Evolutionary conservation across 1,140 invertebrate genomes (phyloP).

Genomic region (Calephelis nemesis): DNA sequence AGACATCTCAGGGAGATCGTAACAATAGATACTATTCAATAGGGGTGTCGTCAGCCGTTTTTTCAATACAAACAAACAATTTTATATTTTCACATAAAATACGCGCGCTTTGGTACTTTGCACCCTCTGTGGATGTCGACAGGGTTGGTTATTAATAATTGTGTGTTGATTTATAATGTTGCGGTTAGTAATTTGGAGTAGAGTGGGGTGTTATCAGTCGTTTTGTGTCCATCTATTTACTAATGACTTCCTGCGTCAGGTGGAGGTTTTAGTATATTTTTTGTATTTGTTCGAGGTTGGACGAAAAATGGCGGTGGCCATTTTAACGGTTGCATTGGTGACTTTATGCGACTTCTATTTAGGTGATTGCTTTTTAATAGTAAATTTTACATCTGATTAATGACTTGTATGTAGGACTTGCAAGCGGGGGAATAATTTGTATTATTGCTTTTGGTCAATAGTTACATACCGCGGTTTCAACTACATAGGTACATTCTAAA

Average conservation of each 20-base stretch:
- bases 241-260: conserved; percentile 77
- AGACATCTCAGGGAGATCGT: conserved; percentile 56
- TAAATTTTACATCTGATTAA: conserved; percentile 8
- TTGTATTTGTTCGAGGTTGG: conserved; percentile 32
- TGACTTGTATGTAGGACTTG: conserved; percentile 7
- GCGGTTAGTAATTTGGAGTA: conserved; percentile 60
- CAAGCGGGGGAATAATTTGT: conserved; percentile 2
- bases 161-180: conserved; percentile 21
- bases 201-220: conserved; percentile 63
- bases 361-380: conserved; percentile 15
- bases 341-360: neutral
- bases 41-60: conserved; percentile 65
- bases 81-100: conserved; percentile 27
- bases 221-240: conserved; percentile 73
- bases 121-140: conserved; percentile 21
- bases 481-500: too few species aligned
- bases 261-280: conserved; percentile 54
- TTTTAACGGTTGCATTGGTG: conserved; percentile 4
- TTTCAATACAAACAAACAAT: conserved; percentile 50
- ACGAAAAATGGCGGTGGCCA: conserved; percentile 26
- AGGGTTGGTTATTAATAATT: conserved; percentile 26
- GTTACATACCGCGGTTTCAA: too few species aligned
- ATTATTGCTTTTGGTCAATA: neutral
- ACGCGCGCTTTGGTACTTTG: conserved; percentile 22
- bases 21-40: conserved; percentile 65